Evolutionary conservation across 30 jellyfish, hydroid and myxozoan genomes (phyloP).

Genomic region (Nemopilema nomurai): DNA sequence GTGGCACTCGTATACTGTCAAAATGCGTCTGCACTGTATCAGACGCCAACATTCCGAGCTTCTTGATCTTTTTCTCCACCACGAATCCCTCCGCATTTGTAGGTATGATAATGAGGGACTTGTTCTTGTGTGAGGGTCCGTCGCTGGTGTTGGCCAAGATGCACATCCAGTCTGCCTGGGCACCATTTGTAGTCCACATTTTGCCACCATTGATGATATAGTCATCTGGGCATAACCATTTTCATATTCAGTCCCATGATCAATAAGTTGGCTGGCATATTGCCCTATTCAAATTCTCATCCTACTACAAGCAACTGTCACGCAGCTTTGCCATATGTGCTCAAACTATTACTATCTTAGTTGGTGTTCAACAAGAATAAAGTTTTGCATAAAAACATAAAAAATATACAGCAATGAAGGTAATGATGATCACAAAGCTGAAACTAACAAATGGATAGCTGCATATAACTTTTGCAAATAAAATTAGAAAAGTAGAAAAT

Average conservation of each 20-base stretch:
- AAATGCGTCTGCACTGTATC: constrained; percentile 97
- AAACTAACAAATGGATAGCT: no score
- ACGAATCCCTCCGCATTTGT: constrained; percentile 85
- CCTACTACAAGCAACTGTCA: no score
- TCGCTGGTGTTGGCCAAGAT: constrained; percentile 95
- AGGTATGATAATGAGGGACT: constrained; percentile 88
- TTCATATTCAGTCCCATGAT: no score
- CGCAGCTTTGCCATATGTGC: no score
- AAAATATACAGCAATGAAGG: not conserved
- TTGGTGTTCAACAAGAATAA: not conserved
- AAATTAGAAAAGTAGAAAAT: no score
- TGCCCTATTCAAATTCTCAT: no score
- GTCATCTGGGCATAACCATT: constrained; percentile 82
- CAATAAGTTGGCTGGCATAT: not conserved
- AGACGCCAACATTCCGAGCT: constrained; percentile 96
- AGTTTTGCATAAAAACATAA: not conserved
- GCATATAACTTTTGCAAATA: no score
- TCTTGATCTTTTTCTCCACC: constrained; percentile 62
- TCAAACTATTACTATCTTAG: no score
- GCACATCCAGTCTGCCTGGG: constrained; percentile 99
- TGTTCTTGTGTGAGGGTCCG: constrained; percentile 87
- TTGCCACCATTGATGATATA: constrained; percentile 97
- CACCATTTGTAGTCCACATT: constrained; percentile 99
- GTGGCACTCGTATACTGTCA: constrained; percentile 97
- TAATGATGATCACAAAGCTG: not conserved